Percentiles rank a stretch among this genome's conserved stretches.
Conservation (phyloP, 1,140 invertebrate species). For the Neodiprion virginianus region DNA sequence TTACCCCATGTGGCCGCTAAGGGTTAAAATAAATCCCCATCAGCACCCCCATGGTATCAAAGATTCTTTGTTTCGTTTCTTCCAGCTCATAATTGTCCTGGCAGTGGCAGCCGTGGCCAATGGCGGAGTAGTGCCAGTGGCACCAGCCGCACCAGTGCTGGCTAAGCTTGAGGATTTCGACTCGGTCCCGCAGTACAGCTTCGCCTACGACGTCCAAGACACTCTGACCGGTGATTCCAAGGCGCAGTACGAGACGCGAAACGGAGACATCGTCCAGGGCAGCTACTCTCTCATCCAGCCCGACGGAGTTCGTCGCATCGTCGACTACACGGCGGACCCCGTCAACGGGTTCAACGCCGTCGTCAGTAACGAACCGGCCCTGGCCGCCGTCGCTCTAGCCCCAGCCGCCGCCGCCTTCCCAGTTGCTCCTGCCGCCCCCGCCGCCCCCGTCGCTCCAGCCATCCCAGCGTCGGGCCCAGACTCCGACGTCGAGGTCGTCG, state of each 20-base stretch:
- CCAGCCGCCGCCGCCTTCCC: constrained; percentile 36
- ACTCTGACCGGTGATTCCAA: constrained; percentile 62
- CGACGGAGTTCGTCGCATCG: constrained; percentile 72
- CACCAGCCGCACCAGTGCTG: constrained; percentile 18
- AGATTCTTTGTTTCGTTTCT: constrained; percentile 8
- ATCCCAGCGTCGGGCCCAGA: constrained; percentile 51
- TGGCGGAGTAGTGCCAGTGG: constrained; percentile 36
- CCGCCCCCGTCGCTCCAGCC: constrained; percentile 29
- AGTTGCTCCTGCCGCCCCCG: constrained; percentile 29
- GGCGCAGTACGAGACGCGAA: constrained; percentile 58
- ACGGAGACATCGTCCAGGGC: constrained; percentile 68
- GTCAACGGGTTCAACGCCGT: constrained; percentile 76
- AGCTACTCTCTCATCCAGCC: constrained; percentile 66
- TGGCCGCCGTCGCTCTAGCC: constrained; percentile 37
- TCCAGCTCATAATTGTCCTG: constrained; percentile 2
- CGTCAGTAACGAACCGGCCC: constrained; percentile 65
- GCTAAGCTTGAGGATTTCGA: constrained; percentile 32
- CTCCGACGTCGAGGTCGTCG: constrained; percentile 56
- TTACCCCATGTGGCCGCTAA: background rate
- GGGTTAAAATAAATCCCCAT: background rate
- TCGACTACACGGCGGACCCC: constrained; percentile 77
- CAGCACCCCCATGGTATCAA: background rate
- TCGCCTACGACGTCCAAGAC: constrained; percentile 64
- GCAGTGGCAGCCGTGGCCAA: constrained; percentile 34
- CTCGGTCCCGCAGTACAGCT: constrained; percentile 60